phyloP scores from a whole-genome alignment of 2,797 vertebrate species.

The Rallus crepitans region DNA sequence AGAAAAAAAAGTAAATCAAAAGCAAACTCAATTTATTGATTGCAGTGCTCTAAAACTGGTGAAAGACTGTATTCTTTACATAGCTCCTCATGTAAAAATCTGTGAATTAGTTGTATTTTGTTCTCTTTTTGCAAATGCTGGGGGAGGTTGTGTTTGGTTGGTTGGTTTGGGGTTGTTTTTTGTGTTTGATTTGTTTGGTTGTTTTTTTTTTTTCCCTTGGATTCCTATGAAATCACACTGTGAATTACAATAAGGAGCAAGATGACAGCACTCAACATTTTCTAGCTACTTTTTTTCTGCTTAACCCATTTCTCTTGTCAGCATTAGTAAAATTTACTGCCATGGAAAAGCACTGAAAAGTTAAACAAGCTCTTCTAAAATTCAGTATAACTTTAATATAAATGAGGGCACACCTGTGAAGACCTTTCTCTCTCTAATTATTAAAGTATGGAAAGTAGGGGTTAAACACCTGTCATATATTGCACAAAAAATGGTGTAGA shows the following conservation, averaged over 20 bases:
- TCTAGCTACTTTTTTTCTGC: neutral
- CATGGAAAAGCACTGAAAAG: conserved; percentile 34
- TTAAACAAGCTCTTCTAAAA: conserved; percentile 39
- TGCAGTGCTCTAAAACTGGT: neutral
- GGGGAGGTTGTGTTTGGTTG: too few relatives aligned
- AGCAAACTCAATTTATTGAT: neutral
- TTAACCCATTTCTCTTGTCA: conserved; percentile 39
- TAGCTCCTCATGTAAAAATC: neutral
- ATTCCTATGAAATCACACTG: neutral
- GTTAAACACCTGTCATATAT: neutral
- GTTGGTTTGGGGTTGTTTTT: too few relatives aligned
- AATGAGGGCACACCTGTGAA: conserved; percentile 16
- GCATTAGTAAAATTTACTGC: conserved; percentile 50
- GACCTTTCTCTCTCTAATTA: neutral
- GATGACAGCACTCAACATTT: conserved; percentile 2
- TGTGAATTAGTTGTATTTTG: neutral
- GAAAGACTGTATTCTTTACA: neutral
- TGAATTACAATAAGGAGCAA: neutral
- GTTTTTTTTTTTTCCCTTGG: neutral
- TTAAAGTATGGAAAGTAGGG: neutral
- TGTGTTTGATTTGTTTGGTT: too few relatives aligned
- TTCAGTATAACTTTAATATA: neutral
- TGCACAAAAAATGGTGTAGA: conserved; percentile 32
- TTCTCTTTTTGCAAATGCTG: neutral
- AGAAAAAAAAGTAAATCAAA: neutral